Evolutionary conservation across 1,140 invertebrate species (phyloP).

Genomic region (Pseudomyrmex gracilis): DNA sequence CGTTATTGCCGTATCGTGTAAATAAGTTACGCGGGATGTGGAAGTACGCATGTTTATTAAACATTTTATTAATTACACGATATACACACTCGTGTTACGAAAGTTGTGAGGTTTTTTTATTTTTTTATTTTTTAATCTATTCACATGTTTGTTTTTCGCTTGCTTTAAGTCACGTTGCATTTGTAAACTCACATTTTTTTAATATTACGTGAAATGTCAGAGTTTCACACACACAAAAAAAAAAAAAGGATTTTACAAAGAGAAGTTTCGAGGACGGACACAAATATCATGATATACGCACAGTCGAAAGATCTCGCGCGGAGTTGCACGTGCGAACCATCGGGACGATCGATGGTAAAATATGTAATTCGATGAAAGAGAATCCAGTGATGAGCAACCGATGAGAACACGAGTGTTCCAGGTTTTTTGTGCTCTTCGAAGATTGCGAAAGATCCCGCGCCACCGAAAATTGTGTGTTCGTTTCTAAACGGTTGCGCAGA

Average conservation of each 20-base stretch:
- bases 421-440: conserved; percentile 6
- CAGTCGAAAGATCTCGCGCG: neutral
- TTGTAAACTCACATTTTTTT: no score
- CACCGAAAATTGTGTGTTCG: conserved; percentile 21
- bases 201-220: no score
- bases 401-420: neutral
- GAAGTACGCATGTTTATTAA: no score
- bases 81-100: no score
- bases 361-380: conserved; percentile 6
- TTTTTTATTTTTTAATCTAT: no score
- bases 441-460: conserved; percentile 1
- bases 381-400: neutral
- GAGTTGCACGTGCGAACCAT: neutral
- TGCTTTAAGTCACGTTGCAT: no score
- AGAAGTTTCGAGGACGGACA: neutral
- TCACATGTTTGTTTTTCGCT: no score
- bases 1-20: no score
- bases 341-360: neutral
- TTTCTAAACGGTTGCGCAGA: conserved; percentile 18
- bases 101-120: no score
- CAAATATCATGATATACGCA: neutral
- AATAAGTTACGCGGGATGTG: no score
- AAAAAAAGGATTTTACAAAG: neutral
- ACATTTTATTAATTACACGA: no score
- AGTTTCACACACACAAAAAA: no score